Conservation (phyloP, 2,113 vertebrate species). For the Sciurus niger region DNA sequence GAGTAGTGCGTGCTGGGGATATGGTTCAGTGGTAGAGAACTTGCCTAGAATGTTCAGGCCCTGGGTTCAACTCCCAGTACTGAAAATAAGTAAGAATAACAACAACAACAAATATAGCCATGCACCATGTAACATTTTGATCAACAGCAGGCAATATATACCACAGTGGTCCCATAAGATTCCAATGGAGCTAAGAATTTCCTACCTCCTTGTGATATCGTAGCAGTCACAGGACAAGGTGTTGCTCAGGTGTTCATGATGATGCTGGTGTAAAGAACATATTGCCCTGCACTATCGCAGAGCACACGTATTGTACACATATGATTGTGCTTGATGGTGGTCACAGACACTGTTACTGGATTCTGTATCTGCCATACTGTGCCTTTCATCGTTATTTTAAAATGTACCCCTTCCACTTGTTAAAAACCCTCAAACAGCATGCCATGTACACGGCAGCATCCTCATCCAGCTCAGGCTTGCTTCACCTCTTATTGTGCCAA, state of each 20-base stretch:
- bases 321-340: background rate
- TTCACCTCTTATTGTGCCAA: background rate
- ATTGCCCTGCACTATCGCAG: background rate
- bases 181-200: background rate
- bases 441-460: background rate
- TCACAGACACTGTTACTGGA: background rate
- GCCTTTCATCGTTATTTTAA: background rate
- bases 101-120: background rate
- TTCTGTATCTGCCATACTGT: background rate
- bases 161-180: too few species aligned
- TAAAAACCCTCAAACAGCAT: background rate
- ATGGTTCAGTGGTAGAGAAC: too few species aligned
- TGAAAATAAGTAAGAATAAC: too few species aligned
- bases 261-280: background rate
- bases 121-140: background rate
- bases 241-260: background rate
- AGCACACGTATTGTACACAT: background rate
- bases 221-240: background rate
- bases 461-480: fast-evolving
- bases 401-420: background rate
- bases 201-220: background rate
- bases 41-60: too few species aligned
- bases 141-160: background rate
- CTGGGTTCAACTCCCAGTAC: too few species aligned
- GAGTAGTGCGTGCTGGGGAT: background rate